Evolutionary conservation across 92 coral and sea anemone species (phyloP).

Genomic region (Pocillopora meandrina): DNA sequence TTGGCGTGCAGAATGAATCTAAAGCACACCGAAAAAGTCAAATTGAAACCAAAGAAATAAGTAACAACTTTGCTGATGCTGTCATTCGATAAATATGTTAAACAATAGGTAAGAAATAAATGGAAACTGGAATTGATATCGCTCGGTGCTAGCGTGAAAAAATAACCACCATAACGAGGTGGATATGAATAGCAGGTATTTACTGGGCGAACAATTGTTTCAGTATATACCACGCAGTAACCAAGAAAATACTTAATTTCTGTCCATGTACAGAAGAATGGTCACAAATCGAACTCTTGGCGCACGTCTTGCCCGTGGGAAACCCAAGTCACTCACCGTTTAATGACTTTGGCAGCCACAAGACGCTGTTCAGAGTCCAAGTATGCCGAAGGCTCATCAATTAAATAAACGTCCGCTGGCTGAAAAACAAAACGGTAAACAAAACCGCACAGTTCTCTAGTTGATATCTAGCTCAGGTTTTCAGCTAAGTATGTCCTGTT

Average conservation of each 20-base stretch:
- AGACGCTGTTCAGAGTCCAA: constrained; percentile 99
- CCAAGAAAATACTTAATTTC: too few relatives aligned
- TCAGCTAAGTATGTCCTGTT: not conserved
- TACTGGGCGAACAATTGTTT: too few relatives aligned
- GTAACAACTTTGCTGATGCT: too few relatives aligned
- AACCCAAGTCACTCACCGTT: constrained; percentile 61
- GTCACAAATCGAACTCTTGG: not conserved
- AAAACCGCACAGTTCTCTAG: not conserved
- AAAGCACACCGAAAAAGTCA: not conserved
- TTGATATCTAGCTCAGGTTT: not conserved
- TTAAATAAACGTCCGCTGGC: constrained; percentile 97
- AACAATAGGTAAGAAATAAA: not conserved
- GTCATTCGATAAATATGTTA: not conserved
- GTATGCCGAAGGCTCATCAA: constrained; percentile 98
- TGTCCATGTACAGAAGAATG: not conserved
- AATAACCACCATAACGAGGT: too few relatives aligned
- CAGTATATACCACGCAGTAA: too few relatives aligned
- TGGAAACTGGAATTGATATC: too few relatives aligned
- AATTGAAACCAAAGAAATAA: not conserved
- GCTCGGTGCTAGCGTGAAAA: not conserved
- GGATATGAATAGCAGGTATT: too few relatives aligned
- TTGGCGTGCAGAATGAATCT: constrained; percentile 97
- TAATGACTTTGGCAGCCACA: constrained; percentile 98
- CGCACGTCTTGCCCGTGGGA: not conserved
- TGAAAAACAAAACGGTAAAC: constrained; percentile 24